Percentiles rank a stretch among this genome's conserved stretches.
Evolutionary conservation across 2,797 vertebrate species (phyloP).

Genomic region (Lates japonicus): DNA sequence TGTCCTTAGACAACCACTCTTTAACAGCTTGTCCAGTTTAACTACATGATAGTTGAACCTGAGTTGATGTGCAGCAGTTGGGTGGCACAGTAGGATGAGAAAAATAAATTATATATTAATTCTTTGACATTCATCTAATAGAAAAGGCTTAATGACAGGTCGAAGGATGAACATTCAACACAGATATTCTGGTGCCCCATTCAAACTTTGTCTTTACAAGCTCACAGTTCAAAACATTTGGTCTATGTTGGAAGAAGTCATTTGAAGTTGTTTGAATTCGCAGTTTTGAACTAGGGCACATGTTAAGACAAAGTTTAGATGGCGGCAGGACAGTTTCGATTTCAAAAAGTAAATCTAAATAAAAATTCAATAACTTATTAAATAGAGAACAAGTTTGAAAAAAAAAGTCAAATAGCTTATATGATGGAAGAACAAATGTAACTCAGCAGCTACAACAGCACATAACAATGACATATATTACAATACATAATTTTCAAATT

Average conservation of each 20-base stretch:
- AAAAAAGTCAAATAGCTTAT: constrained; percentile 27
- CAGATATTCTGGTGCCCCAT: constrained; percentile 12
- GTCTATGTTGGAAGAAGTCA: constrained; percentile 5
- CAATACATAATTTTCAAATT: not conserved
- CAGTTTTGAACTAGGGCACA: constrained; percentile 1
- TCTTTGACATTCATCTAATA: constrained; percentile 75
- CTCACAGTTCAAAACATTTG: constrained; percentile 37
- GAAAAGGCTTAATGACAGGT: constrained; percentile 66
- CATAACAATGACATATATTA: constrained; percentile 19
- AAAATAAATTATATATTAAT: constrained; percentile 47
- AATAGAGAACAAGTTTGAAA: not conserved
- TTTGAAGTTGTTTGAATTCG: not conserved
- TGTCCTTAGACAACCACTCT: constrained; percentile 35
- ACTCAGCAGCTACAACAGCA: constrained; percentile 3
- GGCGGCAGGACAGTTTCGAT: constrained; percentile 1
- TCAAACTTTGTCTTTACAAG: constrained; percentile 15
- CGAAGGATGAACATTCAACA: constrained; percentile 72
- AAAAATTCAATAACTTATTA: constrained; percentile 22
- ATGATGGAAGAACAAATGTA: constrained; percentile 15
- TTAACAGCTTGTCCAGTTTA: constrained; percentile 2
- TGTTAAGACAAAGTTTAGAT: constrained; percentile 22
- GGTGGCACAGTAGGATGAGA: constrained; percentile 67
- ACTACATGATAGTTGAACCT: constrained; percentile 62
- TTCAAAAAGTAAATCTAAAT: not conserved
- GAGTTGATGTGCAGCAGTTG: constrained; percentile 74